Percentiles rank a stretch among this genome's conserved stretches.
phyloP scores from a whole-genome alignment of 1,140 invertebrate genomes.

The Cyphomyrmex costatus region DNA sequence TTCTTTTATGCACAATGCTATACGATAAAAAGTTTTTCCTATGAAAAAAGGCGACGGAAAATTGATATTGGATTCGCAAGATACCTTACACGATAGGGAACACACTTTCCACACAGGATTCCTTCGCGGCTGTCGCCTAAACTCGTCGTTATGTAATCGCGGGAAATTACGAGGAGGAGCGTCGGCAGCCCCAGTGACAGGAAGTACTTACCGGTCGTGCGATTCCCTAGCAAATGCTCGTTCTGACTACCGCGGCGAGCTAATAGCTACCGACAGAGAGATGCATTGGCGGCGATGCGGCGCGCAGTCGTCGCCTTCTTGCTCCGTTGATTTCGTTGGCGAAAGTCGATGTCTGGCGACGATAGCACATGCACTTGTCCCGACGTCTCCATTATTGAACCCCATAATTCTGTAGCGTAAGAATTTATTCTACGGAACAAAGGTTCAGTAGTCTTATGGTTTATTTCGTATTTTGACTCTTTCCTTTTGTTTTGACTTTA shows the following conservation, averaged over 20 bases:
- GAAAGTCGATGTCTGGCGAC: slow-evolving; percentile 76
- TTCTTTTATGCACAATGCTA: background rate
- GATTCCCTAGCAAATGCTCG: slow-evolving; percentile 73
- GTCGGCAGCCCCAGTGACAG: slow-evolving; percentile 46
- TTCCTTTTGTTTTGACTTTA: background rate
- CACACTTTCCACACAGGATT: slow-evolving; percentile 4
- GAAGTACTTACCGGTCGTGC: slow-evolving; percentile 63
- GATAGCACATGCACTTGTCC: slow-evolving; percentile 69
- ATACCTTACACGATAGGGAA: background rate
- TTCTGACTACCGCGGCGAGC: slow-evolving; percentile 60
- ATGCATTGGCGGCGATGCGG: slow-evolving; percentile 73
- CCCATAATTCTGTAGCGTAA: slow-evolving; percentile 57
- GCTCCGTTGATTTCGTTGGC: slow-evolving; percentile 79
- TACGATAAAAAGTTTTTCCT: background rate
- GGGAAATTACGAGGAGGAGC: slow-evolving; percentile 21
- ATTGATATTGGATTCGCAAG: background rate
- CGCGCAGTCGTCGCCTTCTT: slow-evolving; percentile 78
- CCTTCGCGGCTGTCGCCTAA: slow-evolving; percentile 31
- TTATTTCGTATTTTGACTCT: background rate
- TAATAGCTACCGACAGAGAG: slow-evolving; percentile 64
- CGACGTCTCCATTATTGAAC: background rate
- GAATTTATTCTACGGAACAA: slow-evolving; percentile 49
- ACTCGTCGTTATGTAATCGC: slow-evolving; percentile 58
- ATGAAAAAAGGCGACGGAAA: background rate
- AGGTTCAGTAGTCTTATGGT: background rate